phyloP scores from a whole-genome alignment of 1,140 invertebrate genomes.

The Polypedilum pembai region DNA sequence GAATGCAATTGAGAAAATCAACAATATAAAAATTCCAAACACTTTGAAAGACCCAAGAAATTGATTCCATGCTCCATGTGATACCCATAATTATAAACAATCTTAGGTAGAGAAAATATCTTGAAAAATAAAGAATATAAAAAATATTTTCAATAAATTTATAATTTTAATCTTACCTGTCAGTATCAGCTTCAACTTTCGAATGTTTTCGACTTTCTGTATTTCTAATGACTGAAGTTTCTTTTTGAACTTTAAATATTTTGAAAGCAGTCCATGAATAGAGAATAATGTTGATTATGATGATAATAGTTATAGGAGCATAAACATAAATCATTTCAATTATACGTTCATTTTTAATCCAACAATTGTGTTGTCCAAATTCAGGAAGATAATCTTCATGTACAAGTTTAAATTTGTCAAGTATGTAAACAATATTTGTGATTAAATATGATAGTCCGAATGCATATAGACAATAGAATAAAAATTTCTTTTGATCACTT shows the following conservation, averaged over 20 bases:
- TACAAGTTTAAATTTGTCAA: background rate
- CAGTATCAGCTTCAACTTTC: slow-evolving; percentile 9
- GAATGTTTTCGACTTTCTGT: slow-evolving; percentile 9
- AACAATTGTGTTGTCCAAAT: background rate
- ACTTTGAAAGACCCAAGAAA: slow-evolving; percentile 4
- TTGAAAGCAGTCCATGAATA: background rate
- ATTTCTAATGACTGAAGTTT: background rate
- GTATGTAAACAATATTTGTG: background rate
- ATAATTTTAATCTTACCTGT: background rate
- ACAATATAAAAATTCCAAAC: background rate
- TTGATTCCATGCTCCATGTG: slow-evolving; percentile 3
- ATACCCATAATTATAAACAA: background rate
- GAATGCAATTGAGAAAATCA: background rate
- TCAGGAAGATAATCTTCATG: background rate
- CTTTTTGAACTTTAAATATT: slow-evolving; percentile 12
- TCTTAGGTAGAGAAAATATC: slow-evolving; percentile 14
- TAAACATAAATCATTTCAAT: slow-evolving; percentile 19
- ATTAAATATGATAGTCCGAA: background rate
- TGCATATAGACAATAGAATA: background rate
- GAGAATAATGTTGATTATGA: background rate
- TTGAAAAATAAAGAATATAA: background rate
- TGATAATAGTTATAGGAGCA: background rate
- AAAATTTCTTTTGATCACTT: background rate
- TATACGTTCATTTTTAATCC: background rate
- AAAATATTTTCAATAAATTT: too few species aligned